Evolutionary conservation across 2,888 invertebrate genomes (phyloP).

Genomic region (Byasa hedistus): DNA sequence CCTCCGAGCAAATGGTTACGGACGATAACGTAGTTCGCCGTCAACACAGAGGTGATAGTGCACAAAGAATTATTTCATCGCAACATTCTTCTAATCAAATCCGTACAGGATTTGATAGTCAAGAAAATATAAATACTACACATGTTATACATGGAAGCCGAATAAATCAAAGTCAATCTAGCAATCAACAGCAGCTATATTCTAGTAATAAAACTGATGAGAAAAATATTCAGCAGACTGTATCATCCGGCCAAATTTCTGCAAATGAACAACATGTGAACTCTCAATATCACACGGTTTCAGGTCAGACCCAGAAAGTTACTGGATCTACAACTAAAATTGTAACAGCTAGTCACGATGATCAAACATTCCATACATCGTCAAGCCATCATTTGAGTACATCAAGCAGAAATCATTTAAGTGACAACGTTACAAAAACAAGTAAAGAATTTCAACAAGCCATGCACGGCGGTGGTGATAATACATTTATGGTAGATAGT

Average conservation of each 20-base stretch:
- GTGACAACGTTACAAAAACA: conserved; percentile 71
- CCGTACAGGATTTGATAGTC: conserved; percentile 9
- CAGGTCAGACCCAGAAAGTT: conserved; percentile 28
- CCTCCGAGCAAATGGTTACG: conserved; percentile 32
- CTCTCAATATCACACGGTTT: conserved; percentile 34
- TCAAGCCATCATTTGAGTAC: conserved; percentile 57
- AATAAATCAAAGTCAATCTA: conserved; percentile 21
- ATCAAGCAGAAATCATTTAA: conserved; percentile 64
- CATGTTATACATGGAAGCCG: conserved; percentile 26
- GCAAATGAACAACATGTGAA: conserved; percentile 29
- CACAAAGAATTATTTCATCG: conserved; percentile 46
- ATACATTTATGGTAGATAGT: conserved; percentile 45
- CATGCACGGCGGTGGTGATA: conserved; percentile 62
- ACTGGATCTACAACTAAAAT: conserved; percentile 36
- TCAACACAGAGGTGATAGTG: conserved; percentile 42
- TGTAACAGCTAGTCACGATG: conserved; percentile 46
- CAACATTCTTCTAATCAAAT: conserved; percentile 39
- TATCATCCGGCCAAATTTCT: conserved; percentile 19
- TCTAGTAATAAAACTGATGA: conserved; percentile 12
- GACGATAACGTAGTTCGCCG: conserved; percentile 30
- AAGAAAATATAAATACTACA: conserved; percentile 22
- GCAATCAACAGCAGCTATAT: conserved; percentile 19
- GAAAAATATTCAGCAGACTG: conserved; percentile 12
- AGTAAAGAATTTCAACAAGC: conserved; percentile 79
- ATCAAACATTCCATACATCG: conserved; percentile 46